phyloP scores from a whole-genome alignment of 2,888 invertebrate species.

The Lasioglossum vierecki region DNA sequence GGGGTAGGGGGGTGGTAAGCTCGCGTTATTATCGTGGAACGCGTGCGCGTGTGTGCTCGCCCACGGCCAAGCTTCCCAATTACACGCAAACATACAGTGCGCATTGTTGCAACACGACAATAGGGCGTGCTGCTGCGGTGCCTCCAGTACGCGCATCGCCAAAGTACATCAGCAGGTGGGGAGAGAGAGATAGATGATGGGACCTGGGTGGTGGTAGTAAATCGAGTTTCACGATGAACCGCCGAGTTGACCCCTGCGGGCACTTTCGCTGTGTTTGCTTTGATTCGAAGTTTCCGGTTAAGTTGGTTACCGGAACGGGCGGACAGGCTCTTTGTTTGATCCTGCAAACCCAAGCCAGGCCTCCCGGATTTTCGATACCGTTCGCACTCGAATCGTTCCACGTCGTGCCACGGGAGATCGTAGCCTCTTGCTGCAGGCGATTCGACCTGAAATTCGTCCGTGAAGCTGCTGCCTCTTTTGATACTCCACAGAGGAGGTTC shows the following conservation, averaged over 20 bases:
- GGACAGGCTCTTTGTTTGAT: conserved; percentile 65
- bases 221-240: conserved; percentile 75
- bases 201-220: conserved; percentile 56
- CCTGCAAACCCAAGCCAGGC: conserved; percentile 43
- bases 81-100: conserved; percentile 64
- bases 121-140: conserved; percentile 29
- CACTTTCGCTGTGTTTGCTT: conserved; percentile 82
- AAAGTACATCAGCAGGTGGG: conserved; percentile 17
- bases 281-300: conserved; percentile 83
- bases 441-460: background rate
- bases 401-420: conserved; percentile 21
- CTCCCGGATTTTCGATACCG: conserved; percentile 55
- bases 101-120: conserved; percentile 60
- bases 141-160: conserved; percentile 2
- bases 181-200: background rate
- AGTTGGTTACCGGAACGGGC: conserved; percentile 79
- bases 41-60: conserved; percentile 16
- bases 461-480: conserved; percentile 13
- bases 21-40: conserved; percentile 64
- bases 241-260: conserved; percentile 79
- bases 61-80: conserved; percentile 63
- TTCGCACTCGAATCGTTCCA: conserved; percentile 38
- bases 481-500: conserved; percentile 12
- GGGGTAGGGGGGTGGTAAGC: conserved; percentile 21
- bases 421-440: conserved; percentile 20